phyloP scores from a whole-genome alignment of 1,140 invertebrate species.

The Drosophila sucinea region DNA sequence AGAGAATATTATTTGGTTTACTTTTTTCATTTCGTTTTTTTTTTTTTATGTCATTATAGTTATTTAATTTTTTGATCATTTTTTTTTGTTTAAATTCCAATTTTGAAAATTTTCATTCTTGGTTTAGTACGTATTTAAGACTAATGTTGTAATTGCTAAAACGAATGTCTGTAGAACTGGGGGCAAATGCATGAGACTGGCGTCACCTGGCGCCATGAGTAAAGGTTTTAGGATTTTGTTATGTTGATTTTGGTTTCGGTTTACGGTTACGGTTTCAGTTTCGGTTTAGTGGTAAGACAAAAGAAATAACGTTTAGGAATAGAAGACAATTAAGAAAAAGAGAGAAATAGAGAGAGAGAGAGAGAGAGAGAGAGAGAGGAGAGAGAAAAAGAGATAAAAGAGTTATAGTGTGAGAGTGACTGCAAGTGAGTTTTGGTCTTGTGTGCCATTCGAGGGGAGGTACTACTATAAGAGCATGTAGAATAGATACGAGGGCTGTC shows the following conservation, averaged over 20 bases:
- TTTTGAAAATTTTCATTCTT: slow-evolving; percentile 54
- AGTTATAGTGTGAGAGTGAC: slow-evolving; percentile 59
- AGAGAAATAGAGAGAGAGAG: slow-evolving; percentile 57
- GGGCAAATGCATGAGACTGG: slow-evolving; percentile 70
- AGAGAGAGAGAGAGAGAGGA: slow-evolving; percentile 57
- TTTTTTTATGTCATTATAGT: slow-evolving; percentile 57
- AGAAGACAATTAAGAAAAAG: slow-evolving; percentile 58
- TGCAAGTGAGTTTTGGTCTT: slow-evolving; percentile 44
- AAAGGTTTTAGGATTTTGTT: slow-evolving; percentile 37
- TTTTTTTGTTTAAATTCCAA: slow-evolving; percentile 64
- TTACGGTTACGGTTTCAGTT: slow-evolving; percentile 10
- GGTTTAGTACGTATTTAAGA: slow-evolving; percentile 66
- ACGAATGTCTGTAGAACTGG: slow-evolving; percentile 74
- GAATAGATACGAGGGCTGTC: neutral
- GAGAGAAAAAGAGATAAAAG: slow-evolving; percentile 55
- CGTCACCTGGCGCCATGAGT: slow-evolving; percentile 72
- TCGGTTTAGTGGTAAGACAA: slow-evolving; percentile 56
- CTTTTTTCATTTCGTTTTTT: slow-evolving; percentile 29
- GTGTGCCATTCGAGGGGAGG: slow-evolving; percentile 44
- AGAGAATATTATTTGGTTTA: slow-evolving; percentile 44
- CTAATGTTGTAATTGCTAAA: slow-evolving; percentile 75
- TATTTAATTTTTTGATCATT: slow-evolving; percentile 21
- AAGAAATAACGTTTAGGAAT: slow-evolving; percentile 72
- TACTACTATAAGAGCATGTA: neutral
- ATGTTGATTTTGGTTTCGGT: slow-evolving; percentile 29